These are phyloP conservation scores for Drosophila trapezifrons DNA, from an alignment of 1,140 invertebrate genomes.

Conservation along the genomic window DNA sequence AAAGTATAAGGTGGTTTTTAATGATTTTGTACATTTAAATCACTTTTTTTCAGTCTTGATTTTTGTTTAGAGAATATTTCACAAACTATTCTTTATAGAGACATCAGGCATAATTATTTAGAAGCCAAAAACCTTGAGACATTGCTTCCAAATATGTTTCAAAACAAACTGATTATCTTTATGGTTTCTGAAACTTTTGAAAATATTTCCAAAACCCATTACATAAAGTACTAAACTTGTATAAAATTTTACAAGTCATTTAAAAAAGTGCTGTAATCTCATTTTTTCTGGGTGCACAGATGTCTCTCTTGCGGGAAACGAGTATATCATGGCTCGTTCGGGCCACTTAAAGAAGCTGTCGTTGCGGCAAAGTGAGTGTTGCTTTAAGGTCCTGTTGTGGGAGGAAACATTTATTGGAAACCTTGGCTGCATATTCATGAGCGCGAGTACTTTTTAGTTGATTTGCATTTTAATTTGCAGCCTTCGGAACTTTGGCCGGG, in stretches of 20 bases:
- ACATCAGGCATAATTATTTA: neutral
- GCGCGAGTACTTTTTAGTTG: slow-evolving; percentile 29
- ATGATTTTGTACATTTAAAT: no score
- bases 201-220: neutral
- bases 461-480: slow-evolving; percentile 55
- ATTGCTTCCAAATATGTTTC: no score
- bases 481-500: neutral
- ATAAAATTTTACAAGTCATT: slow-evolving; percentile 1
- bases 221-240: neutral
- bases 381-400: neutral
- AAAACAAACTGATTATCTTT: neutral
- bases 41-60: no score
- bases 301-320: slow-evolving; percentile 1
- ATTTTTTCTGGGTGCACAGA: slow-evolving; percentile 19
- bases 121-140: neutral
- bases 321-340: slow-evolving; percentile 16
- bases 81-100: neutral
- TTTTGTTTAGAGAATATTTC: neutral
- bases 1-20: no score
- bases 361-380: slow-evolving; percentile 21
- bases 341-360: slow-evolving; percentile 43
- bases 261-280: neutral
- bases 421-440: slow-evolving; percentile 53
- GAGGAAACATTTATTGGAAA: slow-evolving; percentile 49
- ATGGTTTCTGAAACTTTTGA: neutral